A percentile compares a stretch with the other conserved stretches of the same genome.
Conservation (phyloP, 37 sponge, comb jelly and placozoan genomes). For the Aphrocallistes beatrix region DNA sequence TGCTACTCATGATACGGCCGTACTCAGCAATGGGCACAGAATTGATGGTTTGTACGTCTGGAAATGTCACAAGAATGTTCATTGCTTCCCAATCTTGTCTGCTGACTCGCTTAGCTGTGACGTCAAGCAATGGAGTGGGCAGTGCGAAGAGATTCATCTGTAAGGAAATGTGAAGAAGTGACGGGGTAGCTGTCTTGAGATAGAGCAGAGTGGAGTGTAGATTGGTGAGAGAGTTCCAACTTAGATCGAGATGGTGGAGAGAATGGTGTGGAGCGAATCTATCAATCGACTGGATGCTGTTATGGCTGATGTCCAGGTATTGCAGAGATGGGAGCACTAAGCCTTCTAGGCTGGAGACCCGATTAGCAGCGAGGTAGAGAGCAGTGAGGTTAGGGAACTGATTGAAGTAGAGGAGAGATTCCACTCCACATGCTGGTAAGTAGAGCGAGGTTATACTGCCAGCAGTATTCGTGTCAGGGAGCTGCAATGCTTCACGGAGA, state of each 20-base stretch:
- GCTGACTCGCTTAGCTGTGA: background rate
- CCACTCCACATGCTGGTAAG: background rate
- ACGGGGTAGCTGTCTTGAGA: background rate
- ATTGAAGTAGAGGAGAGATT: background rate
- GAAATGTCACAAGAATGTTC: background rate
- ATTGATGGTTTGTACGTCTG: background rate
- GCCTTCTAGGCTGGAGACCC: background rate
- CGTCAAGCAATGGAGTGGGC: background rate
- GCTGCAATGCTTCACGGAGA: background rate
- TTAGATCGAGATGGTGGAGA: background rate
- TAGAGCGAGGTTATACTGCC: background rate
- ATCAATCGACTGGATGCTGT: background rate
- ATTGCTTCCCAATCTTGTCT: background rate
- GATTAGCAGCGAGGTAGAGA: background rate
- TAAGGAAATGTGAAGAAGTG: background rate
- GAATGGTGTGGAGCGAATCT: background rate
- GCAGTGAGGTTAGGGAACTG: slow-evolving; percentile 10
- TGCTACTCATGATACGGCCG: background rate
- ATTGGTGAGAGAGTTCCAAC: background rate
- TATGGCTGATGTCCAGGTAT: background rate
- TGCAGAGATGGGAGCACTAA: background rate
- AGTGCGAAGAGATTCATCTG: background rate
- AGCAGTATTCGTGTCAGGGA: background rate
- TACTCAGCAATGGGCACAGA: background rate
- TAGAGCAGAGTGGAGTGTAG: background rate